A percentile compares a stretch with the other conserved stretches of the same genome.
Conservation (phyloP, 2,888 invertebrate species). For the Pherbina coryleti region DNA sequence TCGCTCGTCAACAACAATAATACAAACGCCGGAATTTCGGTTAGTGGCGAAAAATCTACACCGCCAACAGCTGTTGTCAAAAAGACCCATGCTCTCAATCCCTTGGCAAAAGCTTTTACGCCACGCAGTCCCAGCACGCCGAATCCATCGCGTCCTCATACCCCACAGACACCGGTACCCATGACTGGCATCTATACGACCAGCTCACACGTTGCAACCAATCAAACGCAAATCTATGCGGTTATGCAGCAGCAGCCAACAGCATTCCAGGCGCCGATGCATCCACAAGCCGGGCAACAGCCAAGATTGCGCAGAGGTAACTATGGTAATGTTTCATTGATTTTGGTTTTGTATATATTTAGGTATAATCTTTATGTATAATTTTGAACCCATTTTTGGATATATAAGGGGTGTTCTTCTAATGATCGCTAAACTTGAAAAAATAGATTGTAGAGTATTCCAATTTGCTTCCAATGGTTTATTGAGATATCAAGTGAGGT, state of each 20-base stretch:
- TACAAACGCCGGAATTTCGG: background rate
- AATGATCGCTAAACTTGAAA: too few relatives aligned
- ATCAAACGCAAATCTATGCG: conserved; percentile 66
- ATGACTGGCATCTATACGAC: conserved; percentile 64
- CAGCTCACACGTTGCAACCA: conserved; percentile 61
- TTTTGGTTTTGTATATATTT: background rate
- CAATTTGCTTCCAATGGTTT: too few relatives aligned
- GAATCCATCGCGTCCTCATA: conserved; percentile 80
- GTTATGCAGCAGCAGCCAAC: conserved; percentile 66
- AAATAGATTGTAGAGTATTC: too few relatives aligned
- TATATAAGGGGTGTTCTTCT: too few relatives aligned
- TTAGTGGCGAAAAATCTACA: conserved; percentile 74
- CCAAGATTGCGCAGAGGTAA: conserved; percentile 69
- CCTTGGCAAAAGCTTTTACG: conserved; percentile 89
- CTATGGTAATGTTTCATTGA: conserved; percentile 54
- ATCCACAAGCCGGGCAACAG: conserved; percentile 65
- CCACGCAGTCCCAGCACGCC: conserved; percentile 79
- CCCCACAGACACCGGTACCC: conserved; percentile 82
- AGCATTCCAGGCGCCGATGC: conserved; percentile 65
- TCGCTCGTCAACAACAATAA: conserved; percentile 39
- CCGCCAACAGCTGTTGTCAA: conserved; percentile 65
- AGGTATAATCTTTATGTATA: background rate
- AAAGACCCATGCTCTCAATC: conserved; percentile 85
- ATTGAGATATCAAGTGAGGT: too few relatives aligned
- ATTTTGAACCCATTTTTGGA: background rate